A percentile compares a stretch with the other conserved stretches of the same genome.
phyloP scores from a whole-genome alignment of 2,113 vertebrate genomes.

The Lampris megalopsis region DNA sequence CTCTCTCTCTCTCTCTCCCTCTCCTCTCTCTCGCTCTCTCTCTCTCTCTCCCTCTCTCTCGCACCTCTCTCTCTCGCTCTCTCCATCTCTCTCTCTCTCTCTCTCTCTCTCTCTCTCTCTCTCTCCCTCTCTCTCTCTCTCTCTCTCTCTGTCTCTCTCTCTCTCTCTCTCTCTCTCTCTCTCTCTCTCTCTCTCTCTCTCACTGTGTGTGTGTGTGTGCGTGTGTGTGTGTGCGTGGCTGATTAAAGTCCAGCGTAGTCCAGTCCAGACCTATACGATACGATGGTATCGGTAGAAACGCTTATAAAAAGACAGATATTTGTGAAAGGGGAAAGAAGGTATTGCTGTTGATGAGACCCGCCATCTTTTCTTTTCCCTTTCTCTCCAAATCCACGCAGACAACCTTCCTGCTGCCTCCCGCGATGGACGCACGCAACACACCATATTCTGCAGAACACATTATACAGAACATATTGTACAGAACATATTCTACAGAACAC shows the following conservation, averaged over 20 bases:
- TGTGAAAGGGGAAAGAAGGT: conserved; percentile 62
- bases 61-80: too few relatives aligned
- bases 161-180: too few relatives aligned
- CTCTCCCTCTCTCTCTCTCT: not conserved
- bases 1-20: not conserved
- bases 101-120: not conserved
- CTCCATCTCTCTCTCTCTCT: not conserved
- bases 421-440: conserved; percentile 81
- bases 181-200: conserved; percentile 12
- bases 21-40: too few relatives aligned
- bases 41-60: too few relatives aligned
- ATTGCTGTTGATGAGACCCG: conserved; percentile 75
- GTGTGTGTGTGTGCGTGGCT: conserved; percentile 23
- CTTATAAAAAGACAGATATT: conserved; percentile 63
- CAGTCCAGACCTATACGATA: conserved; percentile 35
- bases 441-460: conserved; percentile 82
- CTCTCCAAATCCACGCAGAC: conserved; percentile 71
- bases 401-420: conserved; percentile 67
- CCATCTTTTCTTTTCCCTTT: conserved; percentile 74
- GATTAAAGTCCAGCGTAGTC: conserved; percentile 65
- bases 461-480: too few relatives aligned
- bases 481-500: too few relatives aligned
- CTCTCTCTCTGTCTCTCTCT: too few relatives aligned
- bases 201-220: conserved; percentile 7
- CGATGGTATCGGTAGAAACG: conserved; percentile 50